Percentiles rank a stretch among this genome's conserved stretches.
Evolutionary conservation across 2,113 vertebrate species (phyloP).

Genomic region (Cettia cetti): DNA sequence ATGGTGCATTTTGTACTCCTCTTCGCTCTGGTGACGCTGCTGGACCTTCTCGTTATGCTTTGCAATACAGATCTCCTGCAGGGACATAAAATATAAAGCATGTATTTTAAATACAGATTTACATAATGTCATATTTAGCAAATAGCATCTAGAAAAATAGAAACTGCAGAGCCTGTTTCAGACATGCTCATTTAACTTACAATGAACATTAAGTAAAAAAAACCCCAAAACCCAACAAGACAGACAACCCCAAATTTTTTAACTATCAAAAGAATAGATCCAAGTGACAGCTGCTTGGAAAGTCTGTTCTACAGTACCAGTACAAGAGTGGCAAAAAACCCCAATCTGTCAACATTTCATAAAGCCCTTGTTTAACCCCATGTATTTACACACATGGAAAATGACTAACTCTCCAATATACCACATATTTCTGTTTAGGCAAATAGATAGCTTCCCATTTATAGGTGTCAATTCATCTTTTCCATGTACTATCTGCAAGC

Average conservation of each 20-base stretch:
- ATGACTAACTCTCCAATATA: not conserved
- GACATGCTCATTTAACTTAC: not conserved
- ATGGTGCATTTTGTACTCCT: conserved; percentile 71
- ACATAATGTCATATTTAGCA: not conserved
- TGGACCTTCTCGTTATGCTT: conserved; percentile 92
- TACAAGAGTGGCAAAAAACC: not conserved
- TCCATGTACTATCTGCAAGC: not conserved
- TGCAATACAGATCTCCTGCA: conserved; percentile 92
- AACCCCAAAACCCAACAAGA: not conserved
- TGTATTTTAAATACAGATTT: not conserved
- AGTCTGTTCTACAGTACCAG: not conserved
- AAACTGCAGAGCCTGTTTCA: not conserved
- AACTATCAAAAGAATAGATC: not conserved
- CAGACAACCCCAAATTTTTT: not conserved
- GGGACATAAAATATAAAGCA: conserved; percentile 41
- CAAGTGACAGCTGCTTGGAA: not conserved
- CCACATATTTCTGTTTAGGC: not conserved
- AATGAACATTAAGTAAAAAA: not conserved
- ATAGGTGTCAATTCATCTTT: not conserved
- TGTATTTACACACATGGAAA: not conserved
- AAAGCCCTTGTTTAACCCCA: not conserved
- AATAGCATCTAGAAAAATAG: not conserved
- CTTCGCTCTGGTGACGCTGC: conserved; percentile 74
- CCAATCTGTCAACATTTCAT: not conserved
- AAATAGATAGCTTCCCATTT: not conserved